These are phyloP conservation scores for Squalus acanthias DNA, from an alignment of 2,797 vertebrate genomes.

Conservation along the genomic window DNA sequence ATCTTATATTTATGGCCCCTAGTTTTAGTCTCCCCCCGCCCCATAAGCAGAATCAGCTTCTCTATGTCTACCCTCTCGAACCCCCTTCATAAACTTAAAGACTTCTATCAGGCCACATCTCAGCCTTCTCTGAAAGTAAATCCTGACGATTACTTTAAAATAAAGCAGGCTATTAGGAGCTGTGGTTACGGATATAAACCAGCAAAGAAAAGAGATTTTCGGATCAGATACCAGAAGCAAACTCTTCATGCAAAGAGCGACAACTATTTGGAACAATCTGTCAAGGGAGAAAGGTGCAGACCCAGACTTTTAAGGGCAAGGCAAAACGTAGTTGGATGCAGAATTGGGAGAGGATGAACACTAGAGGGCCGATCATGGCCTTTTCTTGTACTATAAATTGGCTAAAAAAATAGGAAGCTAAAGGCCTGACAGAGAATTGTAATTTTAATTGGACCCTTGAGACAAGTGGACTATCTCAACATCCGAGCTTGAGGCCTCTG, in stretches of 20 bases:
- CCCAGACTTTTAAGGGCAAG: no score
- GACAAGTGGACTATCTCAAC: not conserved
- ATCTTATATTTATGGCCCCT: not conserved
- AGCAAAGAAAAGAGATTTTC: no score
- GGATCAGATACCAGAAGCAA: not conserved
- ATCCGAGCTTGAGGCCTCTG: not conserved
- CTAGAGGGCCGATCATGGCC: no score
- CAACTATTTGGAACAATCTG: not conserved
- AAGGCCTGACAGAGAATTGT: not conserved
- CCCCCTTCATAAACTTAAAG: not conserved
- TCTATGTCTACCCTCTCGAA: not conserved
- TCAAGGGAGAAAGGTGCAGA: not conserved
- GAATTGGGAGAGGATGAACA: no score
- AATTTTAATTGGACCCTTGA: not conserved
- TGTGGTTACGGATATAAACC: no score
- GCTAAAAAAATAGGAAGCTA: not conserved
- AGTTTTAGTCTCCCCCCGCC: not conserved
- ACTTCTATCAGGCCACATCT: not conserved
- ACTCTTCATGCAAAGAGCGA: not conserved
- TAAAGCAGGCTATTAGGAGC: no score
- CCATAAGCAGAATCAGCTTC: not conserved
- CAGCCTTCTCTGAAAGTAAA: not conserved
- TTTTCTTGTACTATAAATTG: not conserved
- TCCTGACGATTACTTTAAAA: not conserved
- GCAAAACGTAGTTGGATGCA: no score